Conservation (phyloP, 2,888 invertebrate genomes). For the Callinectes sapidus region DNA sequence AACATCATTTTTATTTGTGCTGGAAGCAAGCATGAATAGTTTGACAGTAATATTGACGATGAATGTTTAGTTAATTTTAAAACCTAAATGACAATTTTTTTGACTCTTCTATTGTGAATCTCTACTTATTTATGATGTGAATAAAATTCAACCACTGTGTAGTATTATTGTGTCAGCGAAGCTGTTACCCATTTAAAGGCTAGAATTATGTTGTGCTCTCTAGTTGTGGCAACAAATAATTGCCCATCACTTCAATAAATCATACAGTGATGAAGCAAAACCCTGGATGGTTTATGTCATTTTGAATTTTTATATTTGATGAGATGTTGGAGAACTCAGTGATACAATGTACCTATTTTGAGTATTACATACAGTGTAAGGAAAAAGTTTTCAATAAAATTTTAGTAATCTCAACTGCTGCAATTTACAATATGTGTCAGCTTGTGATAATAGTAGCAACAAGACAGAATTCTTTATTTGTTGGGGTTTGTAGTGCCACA, state of each 20-base stretch:
- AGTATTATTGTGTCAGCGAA: slow-evolving; percentile 13
- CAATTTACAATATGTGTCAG: background rate
- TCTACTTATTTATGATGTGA: background rate
- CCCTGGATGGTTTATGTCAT: background rate
- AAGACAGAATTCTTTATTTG: background rate
- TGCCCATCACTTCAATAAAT: background rate
- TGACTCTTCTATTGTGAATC: background rate
- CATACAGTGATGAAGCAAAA: background rate
- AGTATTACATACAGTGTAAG: background rate
- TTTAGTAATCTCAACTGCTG: background rate
- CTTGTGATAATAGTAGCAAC: background rate
- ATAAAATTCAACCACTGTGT: background rate
- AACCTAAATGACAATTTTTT: background rate
- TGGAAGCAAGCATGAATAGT: background rate
- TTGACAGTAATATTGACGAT: background rate
- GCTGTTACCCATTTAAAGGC: background rate
- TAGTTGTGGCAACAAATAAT: background rate
- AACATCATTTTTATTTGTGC: background rate
- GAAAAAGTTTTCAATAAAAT: background rate
- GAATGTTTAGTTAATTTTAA: background rate
- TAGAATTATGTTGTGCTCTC: background rate
- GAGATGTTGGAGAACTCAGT: background rate
- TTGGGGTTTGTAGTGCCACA: background rate
- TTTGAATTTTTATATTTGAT: background rate
- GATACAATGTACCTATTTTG: background rate